Evolutionary conservation across 2,888 invertebrate species (phyloP).

Genomic region (Limnephilus lunatus): DNA sequence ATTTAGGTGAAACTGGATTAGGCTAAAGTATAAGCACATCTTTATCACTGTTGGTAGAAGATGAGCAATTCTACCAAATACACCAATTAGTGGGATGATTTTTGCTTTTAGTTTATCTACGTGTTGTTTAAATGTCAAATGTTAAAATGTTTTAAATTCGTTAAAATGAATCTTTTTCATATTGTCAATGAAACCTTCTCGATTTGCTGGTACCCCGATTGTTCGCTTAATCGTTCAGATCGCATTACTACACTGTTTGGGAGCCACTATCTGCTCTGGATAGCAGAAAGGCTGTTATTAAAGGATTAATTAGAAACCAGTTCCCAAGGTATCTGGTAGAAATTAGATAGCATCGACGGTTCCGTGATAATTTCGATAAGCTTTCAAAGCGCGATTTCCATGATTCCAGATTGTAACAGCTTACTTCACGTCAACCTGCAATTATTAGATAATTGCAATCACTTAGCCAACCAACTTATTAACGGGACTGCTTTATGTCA

Average conservation of each 20-base stretch:
- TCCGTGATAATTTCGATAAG: neutral
- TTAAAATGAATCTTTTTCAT: no score
- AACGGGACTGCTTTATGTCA: neutral
- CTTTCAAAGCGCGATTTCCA: neutral
- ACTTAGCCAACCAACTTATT: neutral
- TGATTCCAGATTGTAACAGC: neutral
- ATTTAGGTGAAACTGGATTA: no score
- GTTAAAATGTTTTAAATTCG: no score
- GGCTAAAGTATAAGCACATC: no score
- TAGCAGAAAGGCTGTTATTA: neutral
- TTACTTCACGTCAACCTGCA: neutral
- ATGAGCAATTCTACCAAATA: no score
- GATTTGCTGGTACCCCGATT: no score
- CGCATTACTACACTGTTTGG: neutral
- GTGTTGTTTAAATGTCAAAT: no score
- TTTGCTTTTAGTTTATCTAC: no score
- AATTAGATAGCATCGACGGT: neutral
- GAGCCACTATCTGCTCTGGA: neutral
- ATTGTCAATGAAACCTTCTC: no score
- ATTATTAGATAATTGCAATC: neutral
- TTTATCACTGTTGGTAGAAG: no score
- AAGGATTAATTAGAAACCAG: neutral
- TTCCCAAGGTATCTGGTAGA: neutral
- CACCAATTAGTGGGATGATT: no score
- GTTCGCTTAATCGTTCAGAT: neutral